These are phyloP conservation scores for Holacanthus passer DNA, from an alignment of 2,113 vertebrate species.

Conservation along the genomic window DNA sequence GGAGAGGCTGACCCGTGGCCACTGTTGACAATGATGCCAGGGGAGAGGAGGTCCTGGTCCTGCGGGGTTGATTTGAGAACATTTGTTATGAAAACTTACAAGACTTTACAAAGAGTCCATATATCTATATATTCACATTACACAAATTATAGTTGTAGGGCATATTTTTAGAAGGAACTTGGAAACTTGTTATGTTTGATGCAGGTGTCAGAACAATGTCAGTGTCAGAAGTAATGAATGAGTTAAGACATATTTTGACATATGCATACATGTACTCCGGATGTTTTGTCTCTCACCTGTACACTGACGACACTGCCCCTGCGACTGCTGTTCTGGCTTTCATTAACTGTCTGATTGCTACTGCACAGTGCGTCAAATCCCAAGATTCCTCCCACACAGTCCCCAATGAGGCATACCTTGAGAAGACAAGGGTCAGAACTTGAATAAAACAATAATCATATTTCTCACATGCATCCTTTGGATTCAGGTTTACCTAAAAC, in stretches of 20 bases:
- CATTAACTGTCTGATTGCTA: slow-evolving; percentile 90
- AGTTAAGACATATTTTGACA: not conserved
- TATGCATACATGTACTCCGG: not conserved
- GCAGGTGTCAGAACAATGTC: not conserved
- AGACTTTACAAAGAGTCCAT: not conserved
- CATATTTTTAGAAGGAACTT: not conserved
- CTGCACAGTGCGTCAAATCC: slow-evolving; percentile 97
- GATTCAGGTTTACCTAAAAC: slow-evolving; percentile 2
- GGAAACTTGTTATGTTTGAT: not conserved
- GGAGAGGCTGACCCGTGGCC: slow-evolving; percentile 86
- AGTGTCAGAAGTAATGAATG: not conserved
- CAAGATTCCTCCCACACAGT: slow-evolving; percentile 96
- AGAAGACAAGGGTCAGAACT: slow-evolving; percentile 16
- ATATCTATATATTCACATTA: not conserved
- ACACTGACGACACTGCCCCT: slow-evolving; percentile 91
- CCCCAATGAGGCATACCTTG: slow-evolving; percentile 95
- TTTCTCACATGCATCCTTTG: not conserved
- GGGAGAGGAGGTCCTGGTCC: slow-evolving; percentile 95
- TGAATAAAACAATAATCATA: not conserved
- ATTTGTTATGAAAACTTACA: not conserved
- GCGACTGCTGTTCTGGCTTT: slow-evolving; percentile 96
- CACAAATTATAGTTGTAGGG: not conserved
- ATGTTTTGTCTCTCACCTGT: slow-evolving; percentile 83
- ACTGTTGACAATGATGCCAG: slow-evolving; percentile 88
- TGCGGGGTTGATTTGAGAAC: slow-evolving; percentile 56